Conservation (phyloP, 2,888 invertebrate genomes). For the Drosophila paracracens region DNA sequence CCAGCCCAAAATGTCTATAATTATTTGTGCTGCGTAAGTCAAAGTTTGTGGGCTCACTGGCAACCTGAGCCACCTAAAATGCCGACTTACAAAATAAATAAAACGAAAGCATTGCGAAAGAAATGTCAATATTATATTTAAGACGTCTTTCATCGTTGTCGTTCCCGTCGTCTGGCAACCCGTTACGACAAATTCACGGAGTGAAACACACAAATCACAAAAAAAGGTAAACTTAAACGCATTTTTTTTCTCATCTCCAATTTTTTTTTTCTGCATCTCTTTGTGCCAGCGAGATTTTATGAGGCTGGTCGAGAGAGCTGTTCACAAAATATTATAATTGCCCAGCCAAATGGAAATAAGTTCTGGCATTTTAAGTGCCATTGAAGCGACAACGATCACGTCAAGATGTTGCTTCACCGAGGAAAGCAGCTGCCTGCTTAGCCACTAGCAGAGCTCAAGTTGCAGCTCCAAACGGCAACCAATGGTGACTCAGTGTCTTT, state of each 20-base stretch:
- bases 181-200: constrained; percentile 68
- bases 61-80: constrained; percentile 49
- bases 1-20: constrained; percentile 68
- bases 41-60: constrained; percentile 63
- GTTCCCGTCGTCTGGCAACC: constrained; percentile 44
- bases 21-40: constrained; percentile 79
- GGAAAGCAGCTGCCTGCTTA: constrained; percentile 32
- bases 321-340: constrained; percentile 79
- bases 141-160: constrained; percentile 56
- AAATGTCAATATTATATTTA: constrained; percentile 80
- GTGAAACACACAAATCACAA: constrained; percentile 72
- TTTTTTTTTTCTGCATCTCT: constrained; percentile 20
- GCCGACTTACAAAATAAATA: constrained; percentile 6
- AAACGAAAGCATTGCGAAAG: constrained; percentile 56
- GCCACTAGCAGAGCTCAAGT: not conserved
- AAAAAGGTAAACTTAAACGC: constrained; percentile 66
- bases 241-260: constrained; percentile 36
- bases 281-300: constrained; percentile 36
- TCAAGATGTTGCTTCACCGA: constrained; percentile 55
- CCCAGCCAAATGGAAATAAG: constrained; percentile 80
- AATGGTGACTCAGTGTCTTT: constrained; percentile 25
- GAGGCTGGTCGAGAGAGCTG: constrained; percentile 23
- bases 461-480: constrained; percentile 3
- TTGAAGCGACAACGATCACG: constrained; percentile 57
- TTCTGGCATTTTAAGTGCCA: constrained; percentile 76